Conservation (phyloP, 2,797 vertebrate genomes). For the Macroramphosus scolopax region DNA sequence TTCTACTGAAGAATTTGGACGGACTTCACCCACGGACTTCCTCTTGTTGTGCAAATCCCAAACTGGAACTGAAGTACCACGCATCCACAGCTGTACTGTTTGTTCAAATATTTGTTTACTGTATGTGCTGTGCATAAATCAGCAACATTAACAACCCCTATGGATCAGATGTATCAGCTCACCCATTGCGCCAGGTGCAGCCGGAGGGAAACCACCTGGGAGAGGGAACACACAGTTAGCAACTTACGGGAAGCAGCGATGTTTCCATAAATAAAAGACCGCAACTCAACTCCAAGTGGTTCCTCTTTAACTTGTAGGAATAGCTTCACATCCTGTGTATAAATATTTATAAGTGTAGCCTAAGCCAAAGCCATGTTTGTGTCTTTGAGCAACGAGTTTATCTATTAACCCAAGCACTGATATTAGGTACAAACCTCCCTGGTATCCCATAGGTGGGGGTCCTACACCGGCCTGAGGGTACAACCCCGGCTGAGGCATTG, state of each 20-base stretch:
- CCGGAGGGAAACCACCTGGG: conserved; percentile 9
- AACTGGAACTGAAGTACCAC: not conserved
- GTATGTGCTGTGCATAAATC: not conserved
- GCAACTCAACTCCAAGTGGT: too few relatives aligned
- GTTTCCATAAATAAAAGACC: not conserved
- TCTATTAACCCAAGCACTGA: not conserved
- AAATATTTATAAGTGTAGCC: too few relatives aligned
- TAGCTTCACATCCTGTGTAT: too few relatives aligned
- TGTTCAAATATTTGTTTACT: not conserved
- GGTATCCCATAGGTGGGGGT: conserved; percentile 45
- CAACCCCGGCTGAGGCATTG: conserved; percentile 1
- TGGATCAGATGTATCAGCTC: not conserved
- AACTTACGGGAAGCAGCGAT: not conserved
- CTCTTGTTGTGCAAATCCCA: not conserved
- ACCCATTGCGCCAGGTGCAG: conserved; percentile 33
- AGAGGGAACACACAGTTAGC: conserved; percentile 14
- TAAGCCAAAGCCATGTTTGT: too few relatives aligned
- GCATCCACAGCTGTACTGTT: not conserved
- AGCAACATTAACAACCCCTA: not conserved
- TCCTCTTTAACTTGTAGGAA: too few relatives aligned
- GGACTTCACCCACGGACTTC: conserved; percentile 3
- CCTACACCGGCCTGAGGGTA: conserved; percentile 8
- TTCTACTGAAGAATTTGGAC: conserved; percentile 13
- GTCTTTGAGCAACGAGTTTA: too few relatives aligned
- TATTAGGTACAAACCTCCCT: conserved; percentile 47